These are phyloP conservation scores for Pseudochirops cupreus DNA, from an alignment of 2,797 vertebrate genomes.

Conservation along the genomic window DNA sequence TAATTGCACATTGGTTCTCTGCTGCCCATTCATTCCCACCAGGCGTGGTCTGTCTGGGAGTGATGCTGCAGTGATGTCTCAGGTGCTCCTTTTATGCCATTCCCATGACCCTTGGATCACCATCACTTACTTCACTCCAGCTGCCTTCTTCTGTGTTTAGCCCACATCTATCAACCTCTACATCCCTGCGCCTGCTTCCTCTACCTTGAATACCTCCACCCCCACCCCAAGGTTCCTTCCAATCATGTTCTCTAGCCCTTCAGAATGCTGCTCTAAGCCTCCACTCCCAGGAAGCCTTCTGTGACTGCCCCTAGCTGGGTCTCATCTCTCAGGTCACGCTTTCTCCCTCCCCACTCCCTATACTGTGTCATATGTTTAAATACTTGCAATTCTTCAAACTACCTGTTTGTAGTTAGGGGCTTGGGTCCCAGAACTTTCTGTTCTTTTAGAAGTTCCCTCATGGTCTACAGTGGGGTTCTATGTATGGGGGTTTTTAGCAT, in stretches of 20 bases:
- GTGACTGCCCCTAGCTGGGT: fast-evolving
- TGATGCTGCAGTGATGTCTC: neutral
- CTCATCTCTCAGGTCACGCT: fast-evolving
- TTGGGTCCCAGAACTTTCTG: fast-evolving
- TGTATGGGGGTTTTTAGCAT: neutral
- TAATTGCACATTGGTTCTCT: neutral
- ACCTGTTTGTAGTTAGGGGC: neutral
- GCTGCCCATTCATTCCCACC: neutral
- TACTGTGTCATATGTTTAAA: neutral
- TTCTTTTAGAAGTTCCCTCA: neutral
- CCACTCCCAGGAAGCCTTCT: neutral
- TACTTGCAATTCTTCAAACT: neutral
- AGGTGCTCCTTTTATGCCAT: neutral
- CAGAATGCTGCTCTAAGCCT: neutral
- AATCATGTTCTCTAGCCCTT: neutral
- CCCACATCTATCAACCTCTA: neutral
- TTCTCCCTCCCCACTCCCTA: fast-evolving
- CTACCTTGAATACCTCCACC: neutral
- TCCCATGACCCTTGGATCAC: neutral
- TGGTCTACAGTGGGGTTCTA: neutral
- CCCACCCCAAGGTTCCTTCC: neutral
- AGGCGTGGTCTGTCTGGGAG: neutral
- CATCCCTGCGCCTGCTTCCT: neutral
- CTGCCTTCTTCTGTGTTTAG: neutral
- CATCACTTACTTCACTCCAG: neutral